Evolutionary conservation across 2,888 invertebrate genomes (phyloP).

Genomic region (Macropis europaea): DNA sequence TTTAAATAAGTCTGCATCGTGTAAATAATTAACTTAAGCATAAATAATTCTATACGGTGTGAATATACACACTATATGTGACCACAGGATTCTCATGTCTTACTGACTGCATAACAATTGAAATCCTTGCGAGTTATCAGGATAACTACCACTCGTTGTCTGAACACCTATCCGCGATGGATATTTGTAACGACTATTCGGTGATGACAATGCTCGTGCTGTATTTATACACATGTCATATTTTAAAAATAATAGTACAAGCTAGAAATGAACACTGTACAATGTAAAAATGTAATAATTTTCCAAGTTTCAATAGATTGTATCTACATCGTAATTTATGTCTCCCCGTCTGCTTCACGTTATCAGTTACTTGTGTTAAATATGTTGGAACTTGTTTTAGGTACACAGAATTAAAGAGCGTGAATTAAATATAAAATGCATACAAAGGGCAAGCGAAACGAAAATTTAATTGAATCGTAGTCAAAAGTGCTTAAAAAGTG

Average conservation of each 20-base stretch:
- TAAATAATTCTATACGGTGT: conserved; percentile 53
- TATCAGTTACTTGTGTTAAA: too few species aligned
- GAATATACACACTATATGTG: conserved; percentile 58
- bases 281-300: background rate
- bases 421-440: too few species aligned
- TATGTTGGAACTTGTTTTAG: too few species aligned
- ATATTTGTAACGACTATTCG: conserved; percentile 57
- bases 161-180: conserved; percentile 51
- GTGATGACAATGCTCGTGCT: conserved; percentile 65
- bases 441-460: too few species aligned
- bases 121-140: conserved; percentile 43
- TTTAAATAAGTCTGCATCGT: conserved; percentile 60
- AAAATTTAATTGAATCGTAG: background rate
- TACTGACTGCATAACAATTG: conserved; percentile 52
- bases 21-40: conserved; percentile 59
- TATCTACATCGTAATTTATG: too few species aligned
- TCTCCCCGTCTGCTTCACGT: too few species aligned
- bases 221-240: conserved; percentile 67
- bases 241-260: conserved; percentile 58
- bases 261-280: conserved; percentile 40
- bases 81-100: conserved; percentile 21
- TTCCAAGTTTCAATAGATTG: background rate
- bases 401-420: too few species aligned
- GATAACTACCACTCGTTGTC: conserved; percentile 52
- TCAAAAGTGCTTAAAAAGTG: background rate